Percentiles rank a stretch among this genome's conserved stretches.
Evolutionary conservation across 2,113 vertebrate species (phyloP).

Genomic region (Melanocharis versteri): DNA sequence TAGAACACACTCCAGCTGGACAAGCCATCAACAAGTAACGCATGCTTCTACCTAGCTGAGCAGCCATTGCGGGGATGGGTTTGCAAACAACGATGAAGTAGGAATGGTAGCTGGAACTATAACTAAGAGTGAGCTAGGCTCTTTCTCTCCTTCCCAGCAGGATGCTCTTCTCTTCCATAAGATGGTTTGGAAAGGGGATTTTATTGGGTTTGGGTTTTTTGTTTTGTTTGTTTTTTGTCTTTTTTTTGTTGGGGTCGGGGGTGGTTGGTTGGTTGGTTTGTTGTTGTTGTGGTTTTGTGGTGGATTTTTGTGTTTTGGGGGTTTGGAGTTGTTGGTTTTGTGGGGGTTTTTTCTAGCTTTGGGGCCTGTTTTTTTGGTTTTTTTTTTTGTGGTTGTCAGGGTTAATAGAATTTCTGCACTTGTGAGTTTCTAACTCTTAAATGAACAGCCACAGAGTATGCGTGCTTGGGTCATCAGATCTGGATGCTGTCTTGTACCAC

Average conservation of each 20-base stretch:
- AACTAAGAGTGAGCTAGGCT: not conserved
- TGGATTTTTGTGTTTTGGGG: not conserved
- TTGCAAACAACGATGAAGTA: not conserved
- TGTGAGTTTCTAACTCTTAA: not conserved
- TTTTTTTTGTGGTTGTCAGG: no score
- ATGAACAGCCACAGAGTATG: not conserved
- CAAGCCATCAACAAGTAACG: conserved; percentile 81
- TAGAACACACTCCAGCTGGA: conserved; percentile 85
- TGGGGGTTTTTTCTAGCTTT: not conserved
- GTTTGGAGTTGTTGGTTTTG: not conserved
- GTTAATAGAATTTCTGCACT: not conserved
- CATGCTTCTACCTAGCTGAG: not conserved
- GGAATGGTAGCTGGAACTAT: not conserved
- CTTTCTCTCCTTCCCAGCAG: not conserved
- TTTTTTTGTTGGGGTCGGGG: not conserved
- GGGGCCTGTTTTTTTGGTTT: not conserved
- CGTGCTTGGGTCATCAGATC: not conserved
- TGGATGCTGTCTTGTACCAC: not conserved
- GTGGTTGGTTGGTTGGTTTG: not conserved
- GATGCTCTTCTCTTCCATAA: not conserved
- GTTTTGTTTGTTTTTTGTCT: fast-evolving
- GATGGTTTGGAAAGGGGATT: not conserved
- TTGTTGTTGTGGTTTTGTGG: not conserved
- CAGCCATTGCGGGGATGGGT: not conserved
- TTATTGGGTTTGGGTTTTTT: not conserved